Evolutionary conservation across 2,113 vertebrate species (phyloP), one percentile per base, ranked within the genome.

Genomic region (Bombycilla garrulus): DNA sequence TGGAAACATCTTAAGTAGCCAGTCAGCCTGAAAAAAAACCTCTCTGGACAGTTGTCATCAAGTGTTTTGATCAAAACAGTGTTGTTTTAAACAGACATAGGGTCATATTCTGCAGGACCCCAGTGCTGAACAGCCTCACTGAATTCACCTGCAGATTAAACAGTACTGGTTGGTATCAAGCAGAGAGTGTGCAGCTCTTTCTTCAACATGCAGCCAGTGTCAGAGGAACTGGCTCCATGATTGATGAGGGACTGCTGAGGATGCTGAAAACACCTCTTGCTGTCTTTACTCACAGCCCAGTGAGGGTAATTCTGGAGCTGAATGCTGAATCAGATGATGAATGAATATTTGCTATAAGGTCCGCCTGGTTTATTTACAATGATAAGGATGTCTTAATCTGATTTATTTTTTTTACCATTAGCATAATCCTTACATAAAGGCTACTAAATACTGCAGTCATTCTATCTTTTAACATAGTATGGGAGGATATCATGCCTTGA

Each of bases 111-210:
- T 86, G 36, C 38, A 67, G 44, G 29, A 69, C 0, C 2, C 15
- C 7, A 26, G 38, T 45, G 20, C 38, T 90, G 69, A 67, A 42
- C 13, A 64, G 16, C 22, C 47, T 62, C n/a, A 35, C 16, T 51
- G 45, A 64, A 87, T 42, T 82, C 60, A 33, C 16, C 33, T 6
- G 2, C 33, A 66, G 22, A 29, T 74, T 40, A 33, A 62, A 21
- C 53, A 2, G 0, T n/a, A 11, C 11, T 31, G 44, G 21, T 44
- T 28, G n/a, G 15, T 64, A 36, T 47, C 14, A 33, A 3, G 16
- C 44, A 40, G 28, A 44, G 45, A 77, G 3, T 0, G 0, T 40
- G 29, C 14, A 64, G 24, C 2, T 35, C 31, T 19, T 80, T 67
- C 31, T 51, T 65, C 48, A 40, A n/a, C 0, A 0, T 6, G 10